Base-by-base conservation (phyloP, 2,113 vertebrate genomes). In the Vidua macroura region DNA sequence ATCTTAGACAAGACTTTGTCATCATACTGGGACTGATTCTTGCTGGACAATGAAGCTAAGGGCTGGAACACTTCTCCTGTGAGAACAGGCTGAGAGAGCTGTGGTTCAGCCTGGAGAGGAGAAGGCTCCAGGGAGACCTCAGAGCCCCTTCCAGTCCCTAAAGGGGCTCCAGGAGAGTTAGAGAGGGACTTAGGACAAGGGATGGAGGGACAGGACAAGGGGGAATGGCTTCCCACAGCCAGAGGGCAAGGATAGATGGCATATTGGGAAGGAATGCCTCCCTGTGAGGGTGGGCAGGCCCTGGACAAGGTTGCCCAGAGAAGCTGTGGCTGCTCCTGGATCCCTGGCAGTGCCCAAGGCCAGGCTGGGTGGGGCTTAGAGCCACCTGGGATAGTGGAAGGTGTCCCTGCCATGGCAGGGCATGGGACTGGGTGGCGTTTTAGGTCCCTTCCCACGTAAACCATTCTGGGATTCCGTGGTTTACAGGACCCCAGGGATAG, bases 341-440 rank as follows among this genome's bases (percentile, higher is more conserved):
- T 48, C 35, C 30, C 70, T 49, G 35, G 43, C 0, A 35, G 35
- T 49, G 60, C 1, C 30, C 83, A 16, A 35, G 43, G 43, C 21
- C 43, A 21, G 30, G 24, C 0, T 43, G 25, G 51, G 25, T 5
- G 5, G n/a, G 30, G 19, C 41, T 56, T 6, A 35, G 43, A 41
- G n/a, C 24, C 0, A 0, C 7, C 31, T 76, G 83, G 31, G 35
- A 17, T 0, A 31, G 72, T 59, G 44, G 11, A 0, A 67, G 10
- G 25, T 58, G 70, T 58, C 60, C 13, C 13, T n/a, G 51, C 30
- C 35, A 9, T 23, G 35, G 51, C 52, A 51, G 35, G 41, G 24
- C 41, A 41, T 49, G 60, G 35, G 0, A 85, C 8, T 43, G 52
- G 10, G 7, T 35, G 52, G 6, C 25, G 4, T 31, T 67, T 58